Evolutionary conservation across 2,113 vertebrate genomes (phyloP).

Genomic region (Eptesicus fuscus): DNA sequence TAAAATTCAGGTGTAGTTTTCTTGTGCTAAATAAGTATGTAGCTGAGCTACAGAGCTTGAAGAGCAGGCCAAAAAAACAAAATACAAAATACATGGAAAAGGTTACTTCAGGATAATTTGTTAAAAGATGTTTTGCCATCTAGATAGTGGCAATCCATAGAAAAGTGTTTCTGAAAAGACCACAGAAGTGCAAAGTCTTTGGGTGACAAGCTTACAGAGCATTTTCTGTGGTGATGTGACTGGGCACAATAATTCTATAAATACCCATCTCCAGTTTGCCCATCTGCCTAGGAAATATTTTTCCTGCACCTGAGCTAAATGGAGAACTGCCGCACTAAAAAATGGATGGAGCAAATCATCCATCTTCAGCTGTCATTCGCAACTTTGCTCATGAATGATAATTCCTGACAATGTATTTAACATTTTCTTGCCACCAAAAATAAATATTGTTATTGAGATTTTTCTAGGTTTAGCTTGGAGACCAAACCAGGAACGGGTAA

Average conservation of each 20-base stretch:
- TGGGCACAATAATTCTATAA: neutral
- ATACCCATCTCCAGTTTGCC: neutral
- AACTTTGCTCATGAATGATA: constrained; percentile 51
- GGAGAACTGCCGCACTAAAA: neutral
- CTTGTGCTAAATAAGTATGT: neutral
- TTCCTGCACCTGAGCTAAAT: neutral
- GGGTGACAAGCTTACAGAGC: neutral
- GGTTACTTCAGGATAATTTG: neutral
- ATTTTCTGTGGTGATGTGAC: neutral
- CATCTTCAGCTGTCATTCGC: constrained; percentile 67
- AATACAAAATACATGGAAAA: neutral
- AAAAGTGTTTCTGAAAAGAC: neutral
- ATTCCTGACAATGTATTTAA: neutral
- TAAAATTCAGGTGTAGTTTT: neutral
- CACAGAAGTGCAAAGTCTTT: neutral
- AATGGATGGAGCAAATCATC: constrained; percentile 53
- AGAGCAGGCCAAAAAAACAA: neutral
- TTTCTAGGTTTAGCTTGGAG: neutral
- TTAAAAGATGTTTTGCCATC: neutral
- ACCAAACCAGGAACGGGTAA: neutral
- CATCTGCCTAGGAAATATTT: neutral
- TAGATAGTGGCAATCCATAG: neutral
- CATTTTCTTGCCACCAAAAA: neutral
- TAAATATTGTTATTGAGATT: neutral
- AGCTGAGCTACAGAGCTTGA: neutral